These are phyloP conservation scores for Diachasmimorpha longicaudata DNA, from an alignment of 1,140 invertebrate genomes.

Conservation along the genomic window DNA sequence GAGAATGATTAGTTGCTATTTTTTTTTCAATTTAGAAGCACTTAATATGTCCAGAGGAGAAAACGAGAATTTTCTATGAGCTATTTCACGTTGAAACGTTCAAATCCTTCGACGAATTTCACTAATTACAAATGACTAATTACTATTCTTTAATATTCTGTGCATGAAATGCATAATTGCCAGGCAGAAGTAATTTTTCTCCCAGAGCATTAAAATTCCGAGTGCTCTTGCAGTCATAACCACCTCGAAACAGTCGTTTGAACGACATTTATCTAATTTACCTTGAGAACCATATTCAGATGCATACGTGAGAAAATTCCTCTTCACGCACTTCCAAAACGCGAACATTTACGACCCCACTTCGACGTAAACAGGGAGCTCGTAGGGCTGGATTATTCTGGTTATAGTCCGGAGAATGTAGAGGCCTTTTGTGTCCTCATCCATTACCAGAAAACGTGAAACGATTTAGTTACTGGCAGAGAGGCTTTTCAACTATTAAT, in stretches of 20 bases:
- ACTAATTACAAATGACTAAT: too few relatives aligned
- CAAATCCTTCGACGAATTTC: too few relatives aligned
- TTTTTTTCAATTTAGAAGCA: too few relatives aligned
- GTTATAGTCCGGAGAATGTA: background rate
- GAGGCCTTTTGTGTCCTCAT: background rate
- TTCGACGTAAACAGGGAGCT: constrained; percentile 1
- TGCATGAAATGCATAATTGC: too few relatives aligned
- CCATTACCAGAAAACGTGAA: background rate
- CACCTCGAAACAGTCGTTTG: background rate
- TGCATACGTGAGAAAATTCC: background rate
- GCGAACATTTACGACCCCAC: background rate
- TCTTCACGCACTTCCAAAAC: background rate
- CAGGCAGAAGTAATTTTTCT: too few relatives aligned
- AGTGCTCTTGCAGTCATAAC: too few relatives aligned
- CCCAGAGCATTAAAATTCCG: too few relatives aligned
- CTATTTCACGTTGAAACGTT: too few relatives aligned
- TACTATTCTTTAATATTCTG: too few relatives aligned
- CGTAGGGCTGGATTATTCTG: constrained; percentile 17
- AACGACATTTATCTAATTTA: background rate
- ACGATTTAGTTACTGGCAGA: constrained; percentile 20
- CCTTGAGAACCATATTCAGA: background rate
- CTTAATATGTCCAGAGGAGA: too few relatives aligned
- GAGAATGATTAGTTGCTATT: too few relatives aligned
- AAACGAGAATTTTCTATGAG: too few relatives aligned
- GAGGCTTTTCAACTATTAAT: background rate